A percentile compares a stretch with the other conserved stretches of the same genome.
phyloP scores from a whole-genome alignment of 2,888 invertebrate genomes.

The Conomelus anceps region DNA sequence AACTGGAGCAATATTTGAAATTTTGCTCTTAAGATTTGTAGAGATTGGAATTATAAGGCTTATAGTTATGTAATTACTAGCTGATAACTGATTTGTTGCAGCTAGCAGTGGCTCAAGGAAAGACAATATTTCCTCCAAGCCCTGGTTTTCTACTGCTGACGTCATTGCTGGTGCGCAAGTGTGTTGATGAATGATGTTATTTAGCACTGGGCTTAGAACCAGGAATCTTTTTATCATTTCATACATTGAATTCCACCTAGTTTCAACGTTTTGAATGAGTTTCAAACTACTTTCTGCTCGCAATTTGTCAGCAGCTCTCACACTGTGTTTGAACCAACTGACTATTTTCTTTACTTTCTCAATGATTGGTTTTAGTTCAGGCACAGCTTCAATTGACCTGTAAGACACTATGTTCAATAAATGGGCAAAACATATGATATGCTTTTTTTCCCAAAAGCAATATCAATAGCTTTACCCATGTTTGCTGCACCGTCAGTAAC shows the following conservation, averaged over 20 bases:
- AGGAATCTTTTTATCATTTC: conserved; percentile 30
- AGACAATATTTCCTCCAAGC: too few species aligned
- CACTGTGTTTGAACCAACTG: conserved; percentile 28
- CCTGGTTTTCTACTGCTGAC: too few species aligned
- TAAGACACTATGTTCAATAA: conserved; percentile 38
- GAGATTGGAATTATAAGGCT: too few species aligned
- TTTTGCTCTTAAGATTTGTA: too few species aligned
- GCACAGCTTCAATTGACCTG: conserved; percentile 19
- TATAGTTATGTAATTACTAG: too few species aligned
- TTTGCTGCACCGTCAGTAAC: conserved; percentile 34
- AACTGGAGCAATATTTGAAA: too few species aligned
- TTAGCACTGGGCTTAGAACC: not conserved
- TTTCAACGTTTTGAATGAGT: conserved; percentile 28
- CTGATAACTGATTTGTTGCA: too few species aligned
- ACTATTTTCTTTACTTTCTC: conserved; percentile 6
- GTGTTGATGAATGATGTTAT: too few species aligned
- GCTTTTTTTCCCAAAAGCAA: conserved; percentile 37
- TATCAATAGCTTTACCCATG: conserved; percentile 35
- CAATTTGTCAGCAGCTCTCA: conserved; percentile 25
- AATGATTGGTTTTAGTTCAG: not conserved
- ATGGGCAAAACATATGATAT: conserved; percentile 39
- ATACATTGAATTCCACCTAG: conserved; percentile 32
- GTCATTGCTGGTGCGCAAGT: too few species aligned
- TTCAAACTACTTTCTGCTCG: conserved; percentile 12
- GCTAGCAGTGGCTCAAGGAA: too few species aligned